phyloP scores from a whole-genome alignment of 2,113 vertebrate genomes.

The Calypte anna region DNA sequence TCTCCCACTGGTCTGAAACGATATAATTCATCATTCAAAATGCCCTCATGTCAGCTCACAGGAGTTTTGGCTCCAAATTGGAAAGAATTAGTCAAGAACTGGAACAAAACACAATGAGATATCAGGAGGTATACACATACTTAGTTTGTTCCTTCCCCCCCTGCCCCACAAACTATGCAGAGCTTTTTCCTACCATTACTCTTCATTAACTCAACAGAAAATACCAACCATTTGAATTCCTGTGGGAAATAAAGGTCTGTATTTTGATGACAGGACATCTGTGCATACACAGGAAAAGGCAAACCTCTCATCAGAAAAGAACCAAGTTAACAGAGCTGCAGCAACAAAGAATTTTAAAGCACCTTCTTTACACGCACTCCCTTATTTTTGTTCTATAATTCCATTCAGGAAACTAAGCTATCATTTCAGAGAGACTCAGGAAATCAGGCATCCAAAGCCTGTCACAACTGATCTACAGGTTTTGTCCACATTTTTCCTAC shows the following conservation, averaged over 20 bases:
- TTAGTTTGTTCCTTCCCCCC: neutral
- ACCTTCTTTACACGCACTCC: neutral
- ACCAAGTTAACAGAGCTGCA: neutral
- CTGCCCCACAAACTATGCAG: neutral
- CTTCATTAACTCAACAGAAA: neutral
- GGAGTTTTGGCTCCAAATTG: neutral
- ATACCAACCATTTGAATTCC: neutral
- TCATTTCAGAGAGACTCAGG: neutral
- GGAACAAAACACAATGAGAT: neutral
- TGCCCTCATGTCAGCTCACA: slow-evolving; percentile 16
- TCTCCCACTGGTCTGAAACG: slow-evolving; percentile 32
- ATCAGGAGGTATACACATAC: neutral
- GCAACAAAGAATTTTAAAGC: neutral
- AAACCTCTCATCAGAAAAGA: neutral
- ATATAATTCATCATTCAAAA: slow-evolving; percentile 48
- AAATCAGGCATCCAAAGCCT: neutral
- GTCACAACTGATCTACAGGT: neutral
- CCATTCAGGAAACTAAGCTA: neutral
- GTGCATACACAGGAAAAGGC: neutral
- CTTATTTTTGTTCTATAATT: neutral
- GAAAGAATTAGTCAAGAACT: neutral
- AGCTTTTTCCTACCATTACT: neutral
- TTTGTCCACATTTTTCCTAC: neutral
- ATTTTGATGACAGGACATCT: neutral
- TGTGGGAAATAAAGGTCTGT: neutral